Conservation (phyloP, 2,113 vertebrate species). For the Myotis brandtii region DNA sequence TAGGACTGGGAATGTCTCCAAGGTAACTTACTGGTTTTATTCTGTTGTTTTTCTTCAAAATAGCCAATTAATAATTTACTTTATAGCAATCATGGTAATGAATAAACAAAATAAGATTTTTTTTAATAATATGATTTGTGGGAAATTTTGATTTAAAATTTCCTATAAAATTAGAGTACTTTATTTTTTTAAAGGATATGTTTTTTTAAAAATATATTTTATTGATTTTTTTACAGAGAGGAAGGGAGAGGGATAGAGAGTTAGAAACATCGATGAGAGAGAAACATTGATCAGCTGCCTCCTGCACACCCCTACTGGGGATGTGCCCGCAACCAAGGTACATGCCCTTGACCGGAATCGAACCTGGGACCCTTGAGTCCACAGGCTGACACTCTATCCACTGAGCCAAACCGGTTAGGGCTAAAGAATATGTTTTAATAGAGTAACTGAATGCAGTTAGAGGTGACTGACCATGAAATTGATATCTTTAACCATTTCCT, state of each 20-base stretch:
- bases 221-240: too few relatives aligned
- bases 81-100: conserved; percentile 16
- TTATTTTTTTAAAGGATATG: not conserved
- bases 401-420: too few relatives aligned
- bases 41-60: not conserved
- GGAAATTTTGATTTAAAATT: not conserved
- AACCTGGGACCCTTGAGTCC: too few relatives aligned
- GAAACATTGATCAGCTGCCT: too few relatives aligned
- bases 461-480: not conserved
- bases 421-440: not conserved
- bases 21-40: not conserved
- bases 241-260: too few relatives aligned
- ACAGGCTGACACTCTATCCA: too few relatives aligned
- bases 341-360: too few relatives aligned
- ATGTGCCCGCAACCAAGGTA: too few relatives aligned
- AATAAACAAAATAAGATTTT: conserved; percentile 20
- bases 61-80: not conserved
- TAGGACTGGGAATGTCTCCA: not conserved
- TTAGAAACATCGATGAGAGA: too few relatives aligned
- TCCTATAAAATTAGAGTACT: not conserved
- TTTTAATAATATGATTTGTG: not conserved
- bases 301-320: too few relatives aligned
- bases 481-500: not conserved
- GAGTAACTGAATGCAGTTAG: not conserved
- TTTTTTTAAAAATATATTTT: not conserved